phyloP scores from a whole-genome alignment of 2,113 vertebrate species.

The Misgurnus anguillicaudatus region DNA sequence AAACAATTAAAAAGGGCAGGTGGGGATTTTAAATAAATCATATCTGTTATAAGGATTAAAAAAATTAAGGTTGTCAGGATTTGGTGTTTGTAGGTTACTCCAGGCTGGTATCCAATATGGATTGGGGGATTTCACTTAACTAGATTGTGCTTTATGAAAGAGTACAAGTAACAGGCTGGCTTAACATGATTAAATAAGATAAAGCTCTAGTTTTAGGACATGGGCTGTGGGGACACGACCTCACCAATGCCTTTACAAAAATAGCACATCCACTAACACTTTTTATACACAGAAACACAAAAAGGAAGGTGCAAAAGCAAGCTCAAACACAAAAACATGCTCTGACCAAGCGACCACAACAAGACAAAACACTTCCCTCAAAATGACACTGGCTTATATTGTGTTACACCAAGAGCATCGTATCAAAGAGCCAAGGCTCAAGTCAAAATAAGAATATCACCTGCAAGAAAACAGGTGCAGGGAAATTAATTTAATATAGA shows the following conservation, averaged over 20 bases:
- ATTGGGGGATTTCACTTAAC: conserved; percentile 64
- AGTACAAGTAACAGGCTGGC: conserved; percentile 66
- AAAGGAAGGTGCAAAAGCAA: background rate
- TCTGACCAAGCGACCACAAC: background rate
- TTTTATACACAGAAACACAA: background rate
- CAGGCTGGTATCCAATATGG: conserved; percentile 63
- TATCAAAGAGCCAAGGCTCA: no score
- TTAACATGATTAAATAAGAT: conserved; percentile 69
- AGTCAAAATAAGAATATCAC: no score
- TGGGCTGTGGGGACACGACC: background rate
- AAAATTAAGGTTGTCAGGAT: conserved; percentile 53
- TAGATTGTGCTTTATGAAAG: conserved; percentile 63
- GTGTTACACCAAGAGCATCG: no score
- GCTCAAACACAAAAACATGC: background rate
- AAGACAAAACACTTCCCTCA: background rate
- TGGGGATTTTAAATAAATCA: background rate
- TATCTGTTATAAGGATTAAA: conserved; percentile 18
- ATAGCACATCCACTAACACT: background rate
- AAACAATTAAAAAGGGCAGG: conserved; percentile 1
- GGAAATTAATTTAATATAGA: no score
- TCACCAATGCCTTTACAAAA: background rate
- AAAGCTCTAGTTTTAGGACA: conserved; percentile 31
- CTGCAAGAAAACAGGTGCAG: no score
- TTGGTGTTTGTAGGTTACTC: conserved; percentile 66
- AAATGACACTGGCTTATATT: background rate